A percentile compares a stretch with the other conserved stretches of the same genome.
Evolutionary conservation across 1,140 invertebrate genomes (phyloP).

Genomic region (Thrips palmi): DNA sequence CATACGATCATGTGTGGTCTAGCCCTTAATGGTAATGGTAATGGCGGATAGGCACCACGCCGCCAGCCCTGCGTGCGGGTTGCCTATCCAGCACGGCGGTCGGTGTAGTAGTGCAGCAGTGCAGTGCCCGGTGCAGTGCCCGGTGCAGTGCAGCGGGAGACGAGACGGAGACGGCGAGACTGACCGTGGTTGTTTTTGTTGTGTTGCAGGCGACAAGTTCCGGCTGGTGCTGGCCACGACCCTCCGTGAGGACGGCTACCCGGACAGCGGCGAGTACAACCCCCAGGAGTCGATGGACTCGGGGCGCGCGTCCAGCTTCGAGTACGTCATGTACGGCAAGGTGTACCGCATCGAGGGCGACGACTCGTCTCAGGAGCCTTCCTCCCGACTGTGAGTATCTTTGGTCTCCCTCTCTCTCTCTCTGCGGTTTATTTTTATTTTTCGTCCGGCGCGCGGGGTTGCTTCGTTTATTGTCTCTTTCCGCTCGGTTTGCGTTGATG

Average conservation of each 20-base stretch:
- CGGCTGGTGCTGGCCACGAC: constrained; percentile 88
- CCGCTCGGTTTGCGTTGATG: too few species aligned
- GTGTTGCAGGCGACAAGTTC: constrained; percentile 62
- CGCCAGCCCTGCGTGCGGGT: too few species aligned
- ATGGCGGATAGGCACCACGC: too few species aligned
- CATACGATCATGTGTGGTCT: too few species aligned
- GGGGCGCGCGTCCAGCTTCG: constrained; percentile 85
- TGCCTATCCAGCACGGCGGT: constrained; percentile 1
- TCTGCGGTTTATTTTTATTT: background rate
- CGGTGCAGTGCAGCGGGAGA: constrained; percentile 11
- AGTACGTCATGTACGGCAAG: constrained; percentile 99
- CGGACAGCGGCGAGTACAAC: constrained; percentile 88
- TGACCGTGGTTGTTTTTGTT: constrained; percentile 8
- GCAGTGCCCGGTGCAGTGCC: constrained; percentile 6
- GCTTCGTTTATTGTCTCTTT: background rate
- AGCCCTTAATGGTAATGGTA: too few species aligned
- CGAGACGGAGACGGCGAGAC: constrained; percentile 1
- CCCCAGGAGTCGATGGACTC: constrained; percentile 58
- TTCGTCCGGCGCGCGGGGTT: background rate
- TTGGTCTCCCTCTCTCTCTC: too few species aligned
- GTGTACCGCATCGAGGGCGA: constrained; percentile 97
- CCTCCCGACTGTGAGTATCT: constrained; percentile 25
- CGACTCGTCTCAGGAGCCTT: constrained; percentile 72
- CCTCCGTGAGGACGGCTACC: constrained; percentile 87
- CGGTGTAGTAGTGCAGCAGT: background rate